These are phyloP conservation scores for Morbakka virulenta DNA, from an alignment of 30 jellyfish, hydroid and myxozoan genomes.

Conservation along the genomic window DNA sequence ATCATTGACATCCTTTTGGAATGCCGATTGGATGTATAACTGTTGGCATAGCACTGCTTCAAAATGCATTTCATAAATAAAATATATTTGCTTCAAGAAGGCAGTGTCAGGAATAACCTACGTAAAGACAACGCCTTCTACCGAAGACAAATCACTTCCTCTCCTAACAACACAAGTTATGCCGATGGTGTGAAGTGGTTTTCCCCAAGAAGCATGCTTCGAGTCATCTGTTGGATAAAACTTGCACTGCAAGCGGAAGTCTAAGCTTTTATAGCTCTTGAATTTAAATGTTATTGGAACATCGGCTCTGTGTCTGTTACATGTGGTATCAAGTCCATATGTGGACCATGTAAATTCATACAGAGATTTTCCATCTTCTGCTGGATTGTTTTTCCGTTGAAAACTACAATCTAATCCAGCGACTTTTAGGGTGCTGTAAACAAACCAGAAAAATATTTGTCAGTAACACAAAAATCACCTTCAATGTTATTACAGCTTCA, in stretches of 20 bases:
- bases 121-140: conserved; percentile 64
- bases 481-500: no score
- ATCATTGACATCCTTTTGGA: no score
- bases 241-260: conserved; percentile 81
- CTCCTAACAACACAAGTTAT: conserved; percentile 80
- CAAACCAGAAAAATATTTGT: no score
- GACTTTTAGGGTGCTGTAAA: conserved; percentile 59
- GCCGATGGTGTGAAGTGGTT: conserved; percentile 51
- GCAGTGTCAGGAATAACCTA: conserved; percentile 5
- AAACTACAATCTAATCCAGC: conserved; percentile 86
- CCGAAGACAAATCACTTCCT: conserved; percentile 81
- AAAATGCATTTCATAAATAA: no score
- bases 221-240: conserved; percentile 77
- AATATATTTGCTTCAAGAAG: no score
- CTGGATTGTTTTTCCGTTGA: conserved; percentile 64
- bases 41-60: no score
- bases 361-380: conserved; percentile 54
- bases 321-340: conserved; percentile 78
- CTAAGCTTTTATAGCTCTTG: conserved; percentile 77
- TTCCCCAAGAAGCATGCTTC: conserved; percentile 88
- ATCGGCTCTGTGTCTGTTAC: conserved; percentile 74
- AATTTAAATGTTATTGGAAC: conserved; percentile 77
- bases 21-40: no score
- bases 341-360: conserved; percentile 94
- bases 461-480: no score